A percentile compares a stretch with the other conserved stretches of the same genome.
Evolutionary conservation across 1,140 invertebrate genomes (phyloP).

Genomic region (Zaprionus lachaisei): DNA sequence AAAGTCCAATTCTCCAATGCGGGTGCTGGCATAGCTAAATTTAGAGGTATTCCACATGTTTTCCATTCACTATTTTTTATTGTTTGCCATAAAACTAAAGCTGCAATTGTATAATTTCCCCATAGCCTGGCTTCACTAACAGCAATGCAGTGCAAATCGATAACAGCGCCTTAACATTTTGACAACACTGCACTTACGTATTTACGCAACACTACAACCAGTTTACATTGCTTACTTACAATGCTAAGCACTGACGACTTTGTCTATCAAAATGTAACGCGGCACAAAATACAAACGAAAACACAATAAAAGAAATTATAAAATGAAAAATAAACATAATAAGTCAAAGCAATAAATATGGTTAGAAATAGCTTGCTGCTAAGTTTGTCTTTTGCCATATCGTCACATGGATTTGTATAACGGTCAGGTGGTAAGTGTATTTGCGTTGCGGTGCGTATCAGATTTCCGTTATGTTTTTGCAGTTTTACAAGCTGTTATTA

Average conservation of each 20-base stretch:
- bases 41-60: background rate
- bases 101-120: background rate
- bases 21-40: background rate
- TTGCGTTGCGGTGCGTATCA: background rate
- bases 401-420: too few relatives aligned
- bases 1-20: background rate
- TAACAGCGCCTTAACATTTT: constrained; percentile 2
- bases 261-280: background rate
- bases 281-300: background rate
- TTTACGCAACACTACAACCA: constrained; percentile 41
- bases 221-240: constrained; percentile 26
- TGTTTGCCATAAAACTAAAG: background rate
- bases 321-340: background rate
- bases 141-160: background rate
- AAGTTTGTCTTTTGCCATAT: too few relatives aligned
- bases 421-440: constrained; percentile 15
- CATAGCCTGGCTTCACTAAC: background rate
- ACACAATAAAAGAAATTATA: background rate
- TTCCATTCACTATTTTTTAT: background rate
- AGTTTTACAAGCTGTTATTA: constrained; percentile 15
- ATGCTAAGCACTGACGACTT: background rate
- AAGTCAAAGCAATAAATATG: background rate
- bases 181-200: constrained; percentile 23
- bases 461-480: constrained; percentile 8
- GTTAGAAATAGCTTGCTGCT: background rate